Percentiles rank a stretch among this genome's conserved stretches.
These are phyloP conservation scores for Yoshiicerus persimilis DNA, from an alignment of 1,140 invertebrate species.

Conservation along the genomic window DNA sequence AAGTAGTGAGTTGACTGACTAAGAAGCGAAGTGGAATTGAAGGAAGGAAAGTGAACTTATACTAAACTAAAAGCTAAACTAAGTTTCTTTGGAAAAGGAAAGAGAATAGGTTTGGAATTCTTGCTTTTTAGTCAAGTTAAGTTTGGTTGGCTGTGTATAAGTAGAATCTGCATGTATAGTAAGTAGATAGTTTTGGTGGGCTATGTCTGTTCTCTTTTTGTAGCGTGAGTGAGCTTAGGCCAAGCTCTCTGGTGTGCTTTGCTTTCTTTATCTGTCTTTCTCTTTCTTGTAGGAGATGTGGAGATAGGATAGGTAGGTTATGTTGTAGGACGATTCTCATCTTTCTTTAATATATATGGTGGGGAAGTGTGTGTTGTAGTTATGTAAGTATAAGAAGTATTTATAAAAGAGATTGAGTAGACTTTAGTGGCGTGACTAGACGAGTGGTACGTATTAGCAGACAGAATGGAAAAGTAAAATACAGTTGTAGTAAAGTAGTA, in stretches of 20 bases:
- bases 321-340: background rate
- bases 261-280: background rate
- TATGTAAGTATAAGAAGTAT: background rate
- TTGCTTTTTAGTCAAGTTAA: background rate
- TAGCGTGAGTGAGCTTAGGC: background rate
- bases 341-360: slow-evolving; percentile 1
- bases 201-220: background rate
- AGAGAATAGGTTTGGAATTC: background rate
- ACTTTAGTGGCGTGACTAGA: background rate
- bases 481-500: background rate
- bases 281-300: background rate
- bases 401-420: background rate
- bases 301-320: background rate
- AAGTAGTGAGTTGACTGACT: background rate
- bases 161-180: background rate
- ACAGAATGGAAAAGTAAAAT: background rate
- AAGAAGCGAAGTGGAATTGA: background rate
- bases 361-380: background rate
- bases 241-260: background rate
- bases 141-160: background rate
- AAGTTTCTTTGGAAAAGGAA: background rate
- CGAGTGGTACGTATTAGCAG: background rate
- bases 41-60: background rate
- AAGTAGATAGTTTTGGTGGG: background rate
- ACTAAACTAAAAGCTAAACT: slow-evolving; percentile 10